Conservation (phyloP, 2,113 vertebrate genomes). For the Propithecus coquereli region DNA sequence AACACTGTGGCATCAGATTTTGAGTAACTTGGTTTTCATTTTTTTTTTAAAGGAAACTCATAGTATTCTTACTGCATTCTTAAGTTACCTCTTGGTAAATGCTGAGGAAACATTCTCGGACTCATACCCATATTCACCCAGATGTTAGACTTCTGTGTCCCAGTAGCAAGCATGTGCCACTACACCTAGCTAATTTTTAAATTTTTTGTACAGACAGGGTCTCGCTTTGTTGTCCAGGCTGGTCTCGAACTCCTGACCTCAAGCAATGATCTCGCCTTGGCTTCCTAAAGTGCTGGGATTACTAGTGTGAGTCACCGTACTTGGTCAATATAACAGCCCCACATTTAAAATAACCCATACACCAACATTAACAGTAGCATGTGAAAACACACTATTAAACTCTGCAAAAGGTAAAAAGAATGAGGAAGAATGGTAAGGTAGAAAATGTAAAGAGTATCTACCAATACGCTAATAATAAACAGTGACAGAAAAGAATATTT, state of each 20-base stretch:
- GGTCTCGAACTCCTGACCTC: too few species aligned
- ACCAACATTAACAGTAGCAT: too few species aligned
- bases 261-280: too few species aligned
- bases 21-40: constrained; percentile 40
- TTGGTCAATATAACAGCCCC: too few species aligned
- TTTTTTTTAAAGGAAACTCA: constrained; percentile 63
- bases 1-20: constrained; percentile 74
- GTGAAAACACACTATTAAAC: background rate
- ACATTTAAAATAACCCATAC: too few species aligned
- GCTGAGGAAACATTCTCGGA: constrained; percentile 97
- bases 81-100: constrained; percentile 98
- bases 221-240: too few species aligned
- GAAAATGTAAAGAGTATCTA: background rate
- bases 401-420: background rate
- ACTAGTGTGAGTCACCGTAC: too few species aligned
- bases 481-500: constrained; percentile 10
- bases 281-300: too few species aligned
- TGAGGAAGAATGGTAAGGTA: background rate
- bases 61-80: constrained; percentile 96
- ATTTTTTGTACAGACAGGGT: too few species aligned
- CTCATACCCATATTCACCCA: constrained; percentile 99
- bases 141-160: constrained; percentile 97
- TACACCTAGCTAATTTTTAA: too few species aligned
- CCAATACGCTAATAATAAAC: background rate
- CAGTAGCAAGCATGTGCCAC: constrained; percentile 83